These are phyloP conservation scores for Eupsittula cactorum DNA, from an alignment of 2,113 vertebrate species.

Conservation along the genomic window DNA sequence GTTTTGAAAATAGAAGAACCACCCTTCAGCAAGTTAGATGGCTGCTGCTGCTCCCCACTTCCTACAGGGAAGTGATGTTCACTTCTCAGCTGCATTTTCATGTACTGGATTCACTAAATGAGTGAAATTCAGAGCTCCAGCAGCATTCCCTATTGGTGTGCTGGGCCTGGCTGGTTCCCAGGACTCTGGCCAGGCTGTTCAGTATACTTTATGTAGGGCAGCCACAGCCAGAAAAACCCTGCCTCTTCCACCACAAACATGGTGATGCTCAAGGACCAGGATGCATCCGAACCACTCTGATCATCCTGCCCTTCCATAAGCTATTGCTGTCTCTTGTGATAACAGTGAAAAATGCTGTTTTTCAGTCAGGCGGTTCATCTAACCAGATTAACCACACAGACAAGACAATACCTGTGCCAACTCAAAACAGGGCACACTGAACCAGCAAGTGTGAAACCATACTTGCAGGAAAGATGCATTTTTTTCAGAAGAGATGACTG, in stretches of 20 bases:
- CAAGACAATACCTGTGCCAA: background rate
- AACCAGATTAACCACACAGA: background rate
- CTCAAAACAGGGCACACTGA: background rate
- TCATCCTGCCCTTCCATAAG: background rate
- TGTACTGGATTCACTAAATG: background rate
- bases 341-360: background rate
- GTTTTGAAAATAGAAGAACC: slow-evolving; percentile 3
- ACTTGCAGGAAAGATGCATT: background rate
- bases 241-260: background rate
- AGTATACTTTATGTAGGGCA: accelerated
- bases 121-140: background rate
- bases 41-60: background rate
- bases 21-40: background rate
- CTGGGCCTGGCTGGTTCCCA: background rate
- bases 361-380: background rate
- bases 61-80: background rate
- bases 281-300: background rate
- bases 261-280: background rate
- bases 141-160: accelerated
- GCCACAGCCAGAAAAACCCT: background rate
- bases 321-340: background rate
- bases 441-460: background rate
- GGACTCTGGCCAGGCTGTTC: background rate
- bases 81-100: background rate
- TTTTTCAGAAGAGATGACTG: background rate